These are phyloP conservation scores for Nesogale talazaci DNA, from an alignment of 2,113 vertebrate species.

Conservation along the genomic window DNA sequence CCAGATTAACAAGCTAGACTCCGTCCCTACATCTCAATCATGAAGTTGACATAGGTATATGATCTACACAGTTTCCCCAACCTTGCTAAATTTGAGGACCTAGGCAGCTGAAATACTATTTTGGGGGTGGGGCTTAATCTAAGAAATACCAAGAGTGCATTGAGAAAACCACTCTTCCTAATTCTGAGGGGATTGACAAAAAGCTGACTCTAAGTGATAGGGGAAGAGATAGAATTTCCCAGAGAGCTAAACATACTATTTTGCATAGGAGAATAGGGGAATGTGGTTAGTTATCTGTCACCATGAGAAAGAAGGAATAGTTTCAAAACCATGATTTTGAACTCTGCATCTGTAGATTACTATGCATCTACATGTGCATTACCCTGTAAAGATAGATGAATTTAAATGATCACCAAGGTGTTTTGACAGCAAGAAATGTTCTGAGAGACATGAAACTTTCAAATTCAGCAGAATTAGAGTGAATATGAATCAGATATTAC, in stretches of 20 bases:
- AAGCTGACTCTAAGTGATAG: not conserved
- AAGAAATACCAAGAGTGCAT: not conserved
- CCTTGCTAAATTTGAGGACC: not conserved
- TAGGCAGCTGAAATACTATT: not conserved
- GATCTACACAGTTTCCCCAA: conserved; percentile 26
- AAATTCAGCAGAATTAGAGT: conserved; percentile 57
- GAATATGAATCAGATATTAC: conserved; percentile 60
- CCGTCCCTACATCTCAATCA: too few species aligned
- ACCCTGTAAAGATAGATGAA: not conserved
- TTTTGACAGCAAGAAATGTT: conserved; percentile 53
- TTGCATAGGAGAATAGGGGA: not conserved
- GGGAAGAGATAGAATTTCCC: not conserved
- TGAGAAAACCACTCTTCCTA: conserved; percentile 1
- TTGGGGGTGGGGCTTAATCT: not conserved
- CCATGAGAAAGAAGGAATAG: not conserved
- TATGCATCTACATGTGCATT: not conserved
- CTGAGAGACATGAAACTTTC: conserved; percentile 37
- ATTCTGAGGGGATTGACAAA: not conserved
- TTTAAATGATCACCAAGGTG: conserved; percentile 11
- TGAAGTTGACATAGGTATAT: too few species aligned
- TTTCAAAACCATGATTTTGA: conserved; percentile 5
- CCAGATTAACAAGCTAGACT: too few species aligned
- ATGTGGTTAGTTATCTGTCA: not conserved
- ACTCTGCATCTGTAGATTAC: not conserved
- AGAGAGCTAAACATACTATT: not conserved